These are phyloP conservation scores for Cyclina sinensis DNA, from an alignment of 1,140 invertebrate genomes.

Conservation along the genomic window DNA sequence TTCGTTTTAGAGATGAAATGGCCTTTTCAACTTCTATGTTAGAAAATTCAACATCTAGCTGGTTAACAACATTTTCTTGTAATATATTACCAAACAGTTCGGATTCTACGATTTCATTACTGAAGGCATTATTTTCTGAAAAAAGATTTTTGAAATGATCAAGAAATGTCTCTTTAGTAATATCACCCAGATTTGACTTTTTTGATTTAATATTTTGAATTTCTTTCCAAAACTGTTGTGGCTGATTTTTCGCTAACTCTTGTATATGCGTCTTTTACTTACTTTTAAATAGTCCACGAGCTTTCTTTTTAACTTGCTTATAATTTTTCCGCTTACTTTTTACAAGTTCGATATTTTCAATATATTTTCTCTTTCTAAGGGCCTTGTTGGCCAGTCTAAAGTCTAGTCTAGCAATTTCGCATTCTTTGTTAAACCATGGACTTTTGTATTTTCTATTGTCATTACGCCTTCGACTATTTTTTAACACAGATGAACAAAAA, in stretches of 20 bases:
- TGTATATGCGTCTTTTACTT: background rate
- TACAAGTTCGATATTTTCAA: background rate
- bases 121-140: background rate
- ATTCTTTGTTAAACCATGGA: constrained; percentile 10
- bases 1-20: background rate
- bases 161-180: background rate
- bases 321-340: background rate
- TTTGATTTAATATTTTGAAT: background rate
- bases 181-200: background rate
- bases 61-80: background rate
- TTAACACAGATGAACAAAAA: background rate
- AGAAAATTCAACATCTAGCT: background rate
- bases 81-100: background rate
- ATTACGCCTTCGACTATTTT: background rate
- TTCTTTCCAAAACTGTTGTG: background rate
- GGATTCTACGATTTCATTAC: background rate
- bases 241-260: background rate
- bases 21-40: background rate
- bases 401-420: background rate
- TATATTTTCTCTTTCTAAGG: background rate
- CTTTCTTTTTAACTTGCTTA: background rate
- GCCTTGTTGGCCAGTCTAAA: background rate
- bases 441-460: background rate
- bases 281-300: background rate
- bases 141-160: background rate